Base-by-base conservation (phyloP, 2,797 vertebrate genomes). In the Megalops cyprinoides region DNA sequence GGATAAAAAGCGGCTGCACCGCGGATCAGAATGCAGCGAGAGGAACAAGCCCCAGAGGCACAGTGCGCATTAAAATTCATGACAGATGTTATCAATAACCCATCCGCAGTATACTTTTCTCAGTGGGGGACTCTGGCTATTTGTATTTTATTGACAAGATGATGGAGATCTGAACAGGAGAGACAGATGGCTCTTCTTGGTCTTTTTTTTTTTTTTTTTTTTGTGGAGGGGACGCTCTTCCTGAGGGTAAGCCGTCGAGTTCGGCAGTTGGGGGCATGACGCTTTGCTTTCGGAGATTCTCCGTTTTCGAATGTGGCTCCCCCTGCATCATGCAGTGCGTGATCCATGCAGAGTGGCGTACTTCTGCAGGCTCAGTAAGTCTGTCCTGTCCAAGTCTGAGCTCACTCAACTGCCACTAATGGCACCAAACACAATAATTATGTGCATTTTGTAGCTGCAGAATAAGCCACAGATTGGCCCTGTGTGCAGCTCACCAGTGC, bases 51-150 rank as follows among this genome's bases (percentile, higher is more conserved):
- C 75, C 84, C 81, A 80, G 88, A 81, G 80, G 82, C 81, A 71
- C 74, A 79, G 79, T 83, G 85, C 77, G 82, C 84, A 89, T 90
- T 88, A 86, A 87, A 87, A 88, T 89, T 84, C 82, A 78, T 86
- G 87, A 89, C 86, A 84, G 87, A 82, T 86, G 87, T 90, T 86
- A 86, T 85, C 84, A 85, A 86, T 82, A 86, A 87, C 67, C 69
- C 80, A 55, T 78, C 67, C 60, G 73, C 77, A 7, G 67, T 60
- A 62, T 74, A 71, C 53, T 37, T 15, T 82, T 74, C 49, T 44
- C 76, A 62, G 74, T 53, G 73, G 75, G 74, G 78, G 69, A 84
- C 76, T 82, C 69, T 14, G 10, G 77, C 75, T 82, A 85, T 87
- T 85, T 85, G 60, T 78, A 81, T 80, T 78, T 82, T 73, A 75